phyloP scores from a whole-genome alignment of 35 echinoderm and acorn worm genomes.

The Eucidaris tribuloides region DNA sequence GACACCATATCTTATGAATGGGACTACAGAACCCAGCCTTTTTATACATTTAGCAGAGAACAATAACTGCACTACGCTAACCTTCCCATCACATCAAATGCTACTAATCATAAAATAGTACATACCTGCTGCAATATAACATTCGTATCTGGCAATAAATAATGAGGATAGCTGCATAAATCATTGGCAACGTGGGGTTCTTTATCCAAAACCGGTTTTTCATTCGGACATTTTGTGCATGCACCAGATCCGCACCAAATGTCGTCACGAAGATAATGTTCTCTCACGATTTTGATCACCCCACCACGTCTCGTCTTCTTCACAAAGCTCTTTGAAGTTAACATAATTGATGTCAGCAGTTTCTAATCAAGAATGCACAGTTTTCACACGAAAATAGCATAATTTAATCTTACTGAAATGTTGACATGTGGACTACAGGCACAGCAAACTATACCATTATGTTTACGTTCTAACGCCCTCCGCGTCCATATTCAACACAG shows the following conservation, averaged over 20 bases:
- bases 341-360: slow-evolving; percentile 60
- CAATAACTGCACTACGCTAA: too few species aligned
- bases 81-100: not conserved
- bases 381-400: too few species aligned
- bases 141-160: slow-evolving; percentile 90
- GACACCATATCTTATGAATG: too few species aligned
- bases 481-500: too few species aligned
- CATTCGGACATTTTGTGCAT: slow-evolving; percentile 60
- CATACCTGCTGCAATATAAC: slow-evolving; percentile 95
- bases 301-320: slow-evolving; percentile 92
- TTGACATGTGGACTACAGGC: too few species aligned
- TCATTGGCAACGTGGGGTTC: slow-evolving; percentile 48
- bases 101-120: not conserved
- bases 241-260: slow-evolving; percentile 92
- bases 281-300: slow-evolving; percentile 85
- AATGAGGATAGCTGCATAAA: slow-evolving; percentile 75
- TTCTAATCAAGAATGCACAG: too few species aligned
- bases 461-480: too few species aligned
- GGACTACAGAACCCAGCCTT: too few species aligned
- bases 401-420: too few species aligned
- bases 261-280: slow-evolving; percentile 94
- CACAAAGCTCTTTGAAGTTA: slow-evolving; percentile 92
- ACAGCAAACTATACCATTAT: too few species aligned
- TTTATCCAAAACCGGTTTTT: slow-evolving; percentile 53
- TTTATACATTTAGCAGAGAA: too few species aligned